Evolutionary conservation across 1,140 invertebrate species (phyloP).

Genomic region (Hermetia illucens): DNA sequence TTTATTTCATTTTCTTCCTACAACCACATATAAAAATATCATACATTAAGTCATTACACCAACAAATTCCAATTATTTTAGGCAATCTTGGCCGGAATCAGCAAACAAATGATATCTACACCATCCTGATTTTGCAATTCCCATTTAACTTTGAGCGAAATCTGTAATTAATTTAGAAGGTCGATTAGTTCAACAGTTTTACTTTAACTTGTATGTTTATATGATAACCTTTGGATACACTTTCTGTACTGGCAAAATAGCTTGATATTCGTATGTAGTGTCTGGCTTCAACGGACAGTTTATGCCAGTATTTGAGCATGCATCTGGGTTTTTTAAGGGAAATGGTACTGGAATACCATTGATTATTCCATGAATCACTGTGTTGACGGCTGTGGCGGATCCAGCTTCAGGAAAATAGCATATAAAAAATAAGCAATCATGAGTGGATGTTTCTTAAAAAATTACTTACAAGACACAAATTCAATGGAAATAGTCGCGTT

Average conservation of each 20-base stretch:
- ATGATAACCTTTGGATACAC: slow-evolving; percentile 42
- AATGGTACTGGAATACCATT: slow-evolving; percentile 54
- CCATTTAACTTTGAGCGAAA: slow-evolving; percentile 55
- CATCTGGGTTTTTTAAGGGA: slow-evolving; percentile 48
- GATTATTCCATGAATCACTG: slow-evolving; percentile 54
- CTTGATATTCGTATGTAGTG: slow-evolving; percentile 39
- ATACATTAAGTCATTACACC: too few relatives aligned
- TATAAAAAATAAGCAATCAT: background rate
- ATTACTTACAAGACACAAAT: slow-evolving; percentile 40
- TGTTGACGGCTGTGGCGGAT: slow-evolving; percentile 29
- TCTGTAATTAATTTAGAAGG: slow-evolving; percentile 25
- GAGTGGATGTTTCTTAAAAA: background rate
- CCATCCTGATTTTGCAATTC: slow-evolving; percentile 43
- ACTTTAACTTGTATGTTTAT: slow-evolving; percentile 2
- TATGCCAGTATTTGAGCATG: slow-evolving; percentile 46
- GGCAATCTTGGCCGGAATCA: slow-evolving; percentile 47
- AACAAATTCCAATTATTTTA: slow-evolving; percentile 18
- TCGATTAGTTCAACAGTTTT: slow-evolving; percentile 9
- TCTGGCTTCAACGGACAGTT: slow-evolving; percentile 47
- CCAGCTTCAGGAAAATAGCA: slow-evolving; percentile 11
- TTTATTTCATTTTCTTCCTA: too few relatives aligned
- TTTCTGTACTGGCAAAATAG: slow-evolving; percentile 41
- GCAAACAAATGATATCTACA: slow-evolving; percentile 47
- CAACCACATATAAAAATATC: too few relatives aligned
- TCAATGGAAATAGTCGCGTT: slow-evolving; percentile 43